These are phyloP conservation scores for Lasioglossum morio DNA, from an alignment of 2,888 invertebrate species.

Conservation along the genomic window DNA sequence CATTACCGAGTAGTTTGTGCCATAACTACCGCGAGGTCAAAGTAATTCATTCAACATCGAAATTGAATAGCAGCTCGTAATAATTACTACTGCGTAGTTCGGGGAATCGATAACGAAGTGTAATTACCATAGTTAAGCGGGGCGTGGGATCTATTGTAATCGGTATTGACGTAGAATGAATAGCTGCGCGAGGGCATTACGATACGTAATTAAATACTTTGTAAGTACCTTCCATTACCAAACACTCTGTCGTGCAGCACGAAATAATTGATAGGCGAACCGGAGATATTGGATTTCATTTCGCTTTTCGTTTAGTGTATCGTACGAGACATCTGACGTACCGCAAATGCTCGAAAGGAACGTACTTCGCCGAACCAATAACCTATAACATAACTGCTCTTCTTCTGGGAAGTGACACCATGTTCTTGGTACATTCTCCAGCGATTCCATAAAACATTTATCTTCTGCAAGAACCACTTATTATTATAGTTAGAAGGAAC, in stretches of 20 bases:
- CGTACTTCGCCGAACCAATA: background rate
- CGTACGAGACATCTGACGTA: background rate
- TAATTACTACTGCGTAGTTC: conserved; percentile 30
- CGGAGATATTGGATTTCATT: background rate
- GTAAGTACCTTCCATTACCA: background rate
- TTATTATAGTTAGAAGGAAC: background rate
- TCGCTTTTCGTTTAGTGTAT: background rate
- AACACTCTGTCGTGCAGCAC: background rate
- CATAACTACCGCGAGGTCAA: background rate
- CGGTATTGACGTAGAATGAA: conserved; percentile 12
- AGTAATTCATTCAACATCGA: conserved; percentile 27
- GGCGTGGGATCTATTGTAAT: conserved; percentile 43
- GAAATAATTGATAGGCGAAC: background rate
- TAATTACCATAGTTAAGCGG: conserved; percentile 39
- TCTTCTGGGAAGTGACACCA: background rate
- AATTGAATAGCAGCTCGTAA: conserved; percentile 14
- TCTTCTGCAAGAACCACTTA: background rate
- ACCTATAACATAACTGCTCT: background rate
- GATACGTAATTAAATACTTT: conserved; percentile 1
- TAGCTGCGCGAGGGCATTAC: background rate
- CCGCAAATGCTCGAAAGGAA: background rate
- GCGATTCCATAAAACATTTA: background rate
- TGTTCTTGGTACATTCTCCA: background rate
- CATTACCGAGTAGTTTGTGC: background rate
- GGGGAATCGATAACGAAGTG: conserved; percentile 26